Percentiles rank a stretch among this genome's conserved stretches.
phyloP scores from a whole-genome alignment of 2,888 invertebrate species.

The Leucozona laternaria region DNA sequence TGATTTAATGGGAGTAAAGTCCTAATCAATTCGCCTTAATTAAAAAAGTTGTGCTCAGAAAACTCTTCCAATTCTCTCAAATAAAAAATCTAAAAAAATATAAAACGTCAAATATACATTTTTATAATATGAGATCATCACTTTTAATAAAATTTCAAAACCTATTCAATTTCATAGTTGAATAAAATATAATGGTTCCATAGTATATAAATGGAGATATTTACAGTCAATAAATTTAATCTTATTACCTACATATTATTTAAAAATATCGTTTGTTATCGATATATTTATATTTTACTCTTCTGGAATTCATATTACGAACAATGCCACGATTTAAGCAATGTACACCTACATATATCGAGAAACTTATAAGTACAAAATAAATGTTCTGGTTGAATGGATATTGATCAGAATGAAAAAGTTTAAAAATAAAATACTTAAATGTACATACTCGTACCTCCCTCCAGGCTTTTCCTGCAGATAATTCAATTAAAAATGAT shows the following conservation, averaged over 20 bases:
- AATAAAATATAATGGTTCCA: slow-evolving; percentile 25
- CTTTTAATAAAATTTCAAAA: slow-evolving; percentile 3
- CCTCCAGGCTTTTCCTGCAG: slow-evolving; percentile 29
- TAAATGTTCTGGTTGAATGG: slow-evolving; percentile 66
- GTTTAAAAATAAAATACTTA: neutral
- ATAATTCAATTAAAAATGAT: slow-evolving; percentile 72
- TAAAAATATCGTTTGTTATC: neutral
- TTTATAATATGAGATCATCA: slow-evolving; percentile 53
- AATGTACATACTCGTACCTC: neutral
- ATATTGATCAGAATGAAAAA: slow-evolving; percentile 57
- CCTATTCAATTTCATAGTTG: slow-evolving; percentile 16
- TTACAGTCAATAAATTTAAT: slow-evolving; percentile 60
- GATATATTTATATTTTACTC: neutral
- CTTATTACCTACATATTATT: slow-evolving; percentile 11
- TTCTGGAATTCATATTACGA: slow-evolving; percentile 14
- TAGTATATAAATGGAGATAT: slow-evolving; percentile 52
- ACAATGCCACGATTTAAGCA: slow-evolving; percentile 42
- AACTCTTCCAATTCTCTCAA: no score
- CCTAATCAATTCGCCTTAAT: no score
- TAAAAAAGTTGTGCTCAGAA: no score
- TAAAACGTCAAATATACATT: no score
- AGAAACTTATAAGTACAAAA: slow-evolving; percentile 45
- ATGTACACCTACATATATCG: neutral
- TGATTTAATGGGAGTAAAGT: no score
- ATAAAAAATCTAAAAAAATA: no score